Percentiles rank a stretch among this genome's conserved stretches.
Evolutionary conservation across 2,797 vertebrate species (phyloP).

Genomic region (Enteromius mattozi): DNA sequence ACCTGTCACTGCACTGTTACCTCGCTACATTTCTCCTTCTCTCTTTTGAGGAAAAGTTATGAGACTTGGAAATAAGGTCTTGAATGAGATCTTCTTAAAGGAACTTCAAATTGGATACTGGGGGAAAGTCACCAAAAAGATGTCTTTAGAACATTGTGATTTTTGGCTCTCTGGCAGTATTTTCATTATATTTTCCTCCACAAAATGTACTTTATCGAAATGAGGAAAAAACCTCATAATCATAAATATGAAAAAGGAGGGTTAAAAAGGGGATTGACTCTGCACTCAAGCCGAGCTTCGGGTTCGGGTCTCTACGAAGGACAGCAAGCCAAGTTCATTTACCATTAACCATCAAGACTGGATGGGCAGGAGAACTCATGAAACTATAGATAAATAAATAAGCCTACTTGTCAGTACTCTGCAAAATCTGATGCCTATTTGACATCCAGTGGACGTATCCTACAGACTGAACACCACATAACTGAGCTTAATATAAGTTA

Average conservation of each 20-base stretch:
- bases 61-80: neutral
- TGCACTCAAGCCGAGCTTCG: no score
- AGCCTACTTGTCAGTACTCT: neutral
- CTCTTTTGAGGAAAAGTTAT: slow-evolving; percentile 3
- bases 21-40: neutral
- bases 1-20: slow-evolving; percentile 53
- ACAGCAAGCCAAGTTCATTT: no score
- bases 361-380: neutral
- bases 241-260: neutral
- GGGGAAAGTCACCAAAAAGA: neutral
- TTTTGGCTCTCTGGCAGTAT: neutral
- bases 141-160: neutral
- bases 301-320: no score
- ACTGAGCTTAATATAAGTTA: slow-evolving; percentile 23
- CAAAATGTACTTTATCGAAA: neutral
- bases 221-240: neutral
- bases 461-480: slow-evolving; percentile 19
- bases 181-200: neutral
- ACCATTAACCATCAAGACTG: no score
- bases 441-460: slow-evolving; percentile 1
- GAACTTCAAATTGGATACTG: neutral
- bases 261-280: no score
- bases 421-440: neutral
- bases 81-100: neutral
- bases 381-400: neutral